A percentile compares a stretch with the other conserved stretches of the same genome.
These are phyloP conservation scores for Hyposmocoma kahamanoa DNA, from an alignment of 1,140 invertebrate genomes.

Conservation along the genomic window DNA sequence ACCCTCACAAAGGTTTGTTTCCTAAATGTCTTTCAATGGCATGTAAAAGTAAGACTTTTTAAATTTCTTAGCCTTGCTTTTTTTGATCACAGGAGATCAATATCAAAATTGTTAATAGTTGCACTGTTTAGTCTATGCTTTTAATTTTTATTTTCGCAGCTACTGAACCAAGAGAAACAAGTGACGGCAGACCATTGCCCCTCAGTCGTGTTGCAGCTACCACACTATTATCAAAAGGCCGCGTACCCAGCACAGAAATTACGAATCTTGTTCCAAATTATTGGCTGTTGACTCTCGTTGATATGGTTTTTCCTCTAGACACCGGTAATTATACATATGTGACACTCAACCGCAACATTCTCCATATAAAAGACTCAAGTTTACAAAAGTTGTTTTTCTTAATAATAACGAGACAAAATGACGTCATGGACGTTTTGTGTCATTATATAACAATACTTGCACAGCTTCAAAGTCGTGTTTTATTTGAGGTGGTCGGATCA, in stretches of 20 bases:
- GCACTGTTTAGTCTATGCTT: neutral
- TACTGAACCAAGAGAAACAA: conserved; percentile 17
- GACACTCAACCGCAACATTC: neutral
- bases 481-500: too few relatives aligned
- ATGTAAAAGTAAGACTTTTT: neutral
- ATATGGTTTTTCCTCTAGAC: conserved; percentile 40
- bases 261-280: conserved; percentile 33
- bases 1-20: conserved; percentile 15
- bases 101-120: neutral
- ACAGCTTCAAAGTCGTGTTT: neutral
- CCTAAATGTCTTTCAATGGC: neutral
- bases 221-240: conserved; percentile 29
- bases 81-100: neutral
- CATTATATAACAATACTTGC: neutral
- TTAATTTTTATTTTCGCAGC: conserved; percentile 5
- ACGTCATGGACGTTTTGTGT: neutral
- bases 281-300: conserved; percentile 29
- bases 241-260: conserved; percentile 27
- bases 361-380: neutral
- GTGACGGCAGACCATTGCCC: conserved; percentile 13
- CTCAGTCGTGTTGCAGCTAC: conserved; percentile 29
- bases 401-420: neutral
- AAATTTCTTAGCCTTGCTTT: neutral
- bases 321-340: conserved; percentile 27
- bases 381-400: neutral